Evolutionary conservation across 1,140 invertebrate species (phyloP).

Genomic region (Drosophila trapezifrons): DNA sequence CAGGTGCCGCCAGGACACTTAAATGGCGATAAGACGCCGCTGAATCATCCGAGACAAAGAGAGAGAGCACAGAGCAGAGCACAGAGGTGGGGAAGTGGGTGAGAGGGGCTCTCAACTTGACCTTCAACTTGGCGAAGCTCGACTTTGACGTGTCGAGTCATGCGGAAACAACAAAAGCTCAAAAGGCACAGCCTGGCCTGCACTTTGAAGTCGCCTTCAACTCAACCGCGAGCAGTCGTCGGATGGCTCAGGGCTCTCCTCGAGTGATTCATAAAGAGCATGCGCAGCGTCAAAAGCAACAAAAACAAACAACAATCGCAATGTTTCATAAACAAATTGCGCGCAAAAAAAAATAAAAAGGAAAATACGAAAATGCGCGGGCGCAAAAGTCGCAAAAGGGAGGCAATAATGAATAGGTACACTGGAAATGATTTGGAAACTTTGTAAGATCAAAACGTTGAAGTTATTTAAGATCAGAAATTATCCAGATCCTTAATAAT

Average conservation of each 20-base stretch:
- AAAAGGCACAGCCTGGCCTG: slow-evolving; percentile 28
- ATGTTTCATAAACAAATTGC: slow-evolving; percentile 56
- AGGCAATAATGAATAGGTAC: slow-evolving; percentile 30
- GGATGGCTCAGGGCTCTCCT: slow-evolving; percentile 38
- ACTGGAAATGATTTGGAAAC: neutral
- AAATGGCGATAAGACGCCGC: slow-evolving; percentile 45
- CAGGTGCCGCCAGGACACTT: slow-evolving; percentile 63
- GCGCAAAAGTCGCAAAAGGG: slow-evolving; percentile 32
- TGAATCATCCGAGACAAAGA: slow-evolving; percentile 45
- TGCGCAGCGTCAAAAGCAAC: slow-evolving; percentile 33
- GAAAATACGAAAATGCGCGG: slow-evolving; percentile 49
- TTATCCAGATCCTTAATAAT: no score
- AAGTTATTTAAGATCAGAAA: no score
- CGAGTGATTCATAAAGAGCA: slow-evolving; percentile 55
- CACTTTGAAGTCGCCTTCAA: slow-evolving; percentile 76
- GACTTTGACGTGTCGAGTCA: slow-evolving; percentile 66
- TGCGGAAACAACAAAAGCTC: slow-evolving; percentile 74
- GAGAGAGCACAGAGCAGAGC: neutral
- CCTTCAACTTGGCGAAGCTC: slow-evolving; percentile 74
- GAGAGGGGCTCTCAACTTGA: slow-evolving; percentile 45
- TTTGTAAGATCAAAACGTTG: neutral
- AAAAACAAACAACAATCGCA: slow-evolving; percentile 28
- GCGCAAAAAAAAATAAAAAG: slow-evolving; percentile 15
- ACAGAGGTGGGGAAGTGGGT: slow-evolving; percentile 3
- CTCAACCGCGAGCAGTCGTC: slow-evolving; percentile 16